These are phyloP conservation scores for Steinernema hermaphroditum DNA, from an alignment of 2,888 invertebrate species.

Conservation along the genomic window DNA sequence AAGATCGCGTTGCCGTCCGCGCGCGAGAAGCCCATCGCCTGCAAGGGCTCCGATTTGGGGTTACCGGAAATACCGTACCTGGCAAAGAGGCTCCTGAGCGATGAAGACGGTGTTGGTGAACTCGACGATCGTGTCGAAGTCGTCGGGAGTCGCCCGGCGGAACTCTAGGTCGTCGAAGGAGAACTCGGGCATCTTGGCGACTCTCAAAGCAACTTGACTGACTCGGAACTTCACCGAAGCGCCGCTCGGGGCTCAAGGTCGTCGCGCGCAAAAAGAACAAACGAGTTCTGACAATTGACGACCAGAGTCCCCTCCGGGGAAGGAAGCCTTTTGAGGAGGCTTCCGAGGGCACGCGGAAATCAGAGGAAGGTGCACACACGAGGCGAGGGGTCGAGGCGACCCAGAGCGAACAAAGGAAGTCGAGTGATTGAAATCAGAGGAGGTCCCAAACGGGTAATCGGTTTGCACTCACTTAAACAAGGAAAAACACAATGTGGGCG, in stretches of 20 bases:
- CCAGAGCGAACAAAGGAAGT: too few relatives aligned
- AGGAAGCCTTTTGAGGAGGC: not conserved
- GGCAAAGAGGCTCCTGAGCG: not conserved
- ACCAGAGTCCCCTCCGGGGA: not conserved
- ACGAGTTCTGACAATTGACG: too few relatives aligned
- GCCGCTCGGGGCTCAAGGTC: not conserved
- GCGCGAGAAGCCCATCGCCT: not conserved
- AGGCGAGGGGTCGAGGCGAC: too few relatives aligned
- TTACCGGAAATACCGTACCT: not conserved
- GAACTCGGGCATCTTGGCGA: not conserved
- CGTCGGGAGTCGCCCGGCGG: not conserved
- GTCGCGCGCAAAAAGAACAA: not conserved
- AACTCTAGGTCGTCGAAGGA: not conserved
- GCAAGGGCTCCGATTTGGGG: not conserved
- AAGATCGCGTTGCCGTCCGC: slow-evolving; percentile 1
- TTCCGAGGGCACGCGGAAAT: not conserved
- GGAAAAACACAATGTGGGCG: too few relatives aligned
- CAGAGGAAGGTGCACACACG: not conserved
- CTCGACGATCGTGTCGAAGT: not conserved
- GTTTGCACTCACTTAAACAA: too few relatives aligned
- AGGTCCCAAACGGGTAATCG: too few relatives aligned
- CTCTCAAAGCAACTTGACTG: not conserved
- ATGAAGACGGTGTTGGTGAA: slow-evolving; percentile 4
- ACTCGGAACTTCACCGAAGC: not conserved
- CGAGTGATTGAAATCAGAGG: too few relatives aligned